Percentiles rank a stretch among this genome's conserved stretches.
Evolutionary conservation across 2,113 vertebrate genomes (phyloP).

Genomic region (Rhipidura dahli): DNA sequence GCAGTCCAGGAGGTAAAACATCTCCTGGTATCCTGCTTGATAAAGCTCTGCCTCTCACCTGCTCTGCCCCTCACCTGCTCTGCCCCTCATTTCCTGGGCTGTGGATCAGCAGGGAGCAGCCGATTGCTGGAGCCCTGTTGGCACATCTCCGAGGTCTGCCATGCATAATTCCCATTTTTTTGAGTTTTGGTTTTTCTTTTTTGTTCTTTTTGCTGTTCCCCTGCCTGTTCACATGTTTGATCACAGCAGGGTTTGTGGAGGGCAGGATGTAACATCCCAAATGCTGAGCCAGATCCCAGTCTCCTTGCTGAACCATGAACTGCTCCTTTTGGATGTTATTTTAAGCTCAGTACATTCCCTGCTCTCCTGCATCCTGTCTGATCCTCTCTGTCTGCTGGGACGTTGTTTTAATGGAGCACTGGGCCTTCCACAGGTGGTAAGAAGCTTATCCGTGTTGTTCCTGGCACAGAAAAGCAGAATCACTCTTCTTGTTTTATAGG

Average conservation of each 20-base stretch:
- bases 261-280: background rate
- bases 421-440: background rate
- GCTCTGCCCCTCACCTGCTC: too few species aligned
- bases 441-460: slow-evolving; percentile 1
- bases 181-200: background rate
- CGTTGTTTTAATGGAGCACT: background rate
- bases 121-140: background rate
- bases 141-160: background rate
- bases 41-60: background rate
- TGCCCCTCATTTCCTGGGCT: background rate
- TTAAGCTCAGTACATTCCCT: background rate
- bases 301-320: background rate
- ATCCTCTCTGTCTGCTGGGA: background rate
- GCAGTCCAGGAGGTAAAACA: background rate
- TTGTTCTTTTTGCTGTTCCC: background rate
- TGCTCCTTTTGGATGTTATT: background rate
- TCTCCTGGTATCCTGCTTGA: background rate
- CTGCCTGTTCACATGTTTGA: background rate
- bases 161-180: background rate
- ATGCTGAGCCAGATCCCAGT: background rate
- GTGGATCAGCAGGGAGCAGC: background rate
- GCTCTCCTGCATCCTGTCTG: background rate
- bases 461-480: background rate
- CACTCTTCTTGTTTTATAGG: background rate
- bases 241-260: background rate